Evolutionary conservation across 2,113 vertebrate genomes (phyloP).

Genomic region (Mustela lutreola): DNA sequence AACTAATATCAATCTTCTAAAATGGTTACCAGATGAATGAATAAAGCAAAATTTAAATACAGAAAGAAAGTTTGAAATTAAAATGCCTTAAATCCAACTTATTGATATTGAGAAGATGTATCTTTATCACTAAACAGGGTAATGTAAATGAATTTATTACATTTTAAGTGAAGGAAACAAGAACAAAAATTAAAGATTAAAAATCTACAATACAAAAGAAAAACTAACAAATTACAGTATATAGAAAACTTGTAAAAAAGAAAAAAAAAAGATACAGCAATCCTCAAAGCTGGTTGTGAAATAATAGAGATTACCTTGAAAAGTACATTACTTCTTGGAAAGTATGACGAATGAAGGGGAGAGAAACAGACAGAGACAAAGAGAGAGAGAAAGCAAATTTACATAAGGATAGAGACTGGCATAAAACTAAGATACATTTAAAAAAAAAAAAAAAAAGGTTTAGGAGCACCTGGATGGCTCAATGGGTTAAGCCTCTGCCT

Average conservation of each 20-base stretch:
- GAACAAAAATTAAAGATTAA: not conserved
- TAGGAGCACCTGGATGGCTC: too few species aligned
- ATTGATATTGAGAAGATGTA: not conserved
- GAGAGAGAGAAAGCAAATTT: not conserved
- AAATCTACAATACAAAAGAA: not conserved
- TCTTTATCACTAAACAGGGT: not conserved
- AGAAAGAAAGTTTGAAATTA: not conserved
- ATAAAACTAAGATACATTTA: not conserved
- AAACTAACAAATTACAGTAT: not conserved
- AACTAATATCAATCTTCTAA: not conserved
- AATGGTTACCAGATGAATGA: not conserved
- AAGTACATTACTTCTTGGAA: not conserved
- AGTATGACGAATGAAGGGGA: not conserved
- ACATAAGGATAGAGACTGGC: not conserved
- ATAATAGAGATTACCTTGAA: not conserved
- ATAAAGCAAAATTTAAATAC: not conserved
- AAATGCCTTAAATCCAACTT: not conserved
- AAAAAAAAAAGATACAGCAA: not conserved
- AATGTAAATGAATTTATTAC: not conserved
- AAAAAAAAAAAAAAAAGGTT: too few species aligned
- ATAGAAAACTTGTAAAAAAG: not conserved
- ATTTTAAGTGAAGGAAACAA: not conserved
- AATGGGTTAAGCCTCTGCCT: too few species aligned
- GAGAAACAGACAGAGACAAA: not conserved
- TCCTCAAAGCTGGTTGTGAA: not conserved